Base-by-base conservation (phyloP, 2,797 vertebrate species). In the Rhynchonycteris naso region DNA sequence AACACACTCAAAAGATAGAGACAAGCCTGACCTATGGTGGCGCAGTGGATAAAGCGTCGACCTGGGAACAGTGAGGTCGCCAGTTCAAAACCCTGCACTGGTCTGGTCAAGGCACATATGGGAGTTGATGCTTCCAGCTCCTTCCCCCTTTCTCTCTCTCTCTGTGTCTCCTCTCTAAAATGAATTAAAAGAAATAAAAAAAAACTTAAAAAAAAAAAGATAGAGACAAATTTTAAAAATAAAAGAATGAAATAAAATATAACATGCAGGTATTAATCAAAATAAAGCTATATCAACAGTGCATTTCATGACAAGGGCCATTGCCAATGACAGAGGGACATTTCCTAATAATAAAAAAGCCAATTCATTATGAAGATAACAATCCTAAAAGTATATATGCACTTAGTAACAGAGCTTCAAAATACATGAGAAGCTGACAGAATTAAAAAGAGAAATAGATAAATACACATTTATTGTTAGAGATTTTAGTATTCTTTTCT, bases 161-260 rank as follows among this genome's bases (percentile, higher is more conserved):
- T 43, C 43, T 43, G 5, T 43, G 43, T 43, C 43, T 43, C 43
- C 43, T 43, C 43, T 43, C 43, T 43, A 43, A 43, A 43, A 43
- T 43, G 43, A 43, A 43, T 43, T 6, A 43, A 43, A 6, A 43
- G 8, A 43, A 43, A 43, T 43, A 43, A 43, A 43, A 6, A 43
- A 43, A 43, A 43, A 6, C 5, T 4, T 4, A 43, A 43, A 43
- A 43, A 43, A 43, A 43, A 43, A 43, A 7, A 43, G 3, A 43
- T 5, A 43, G 43, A 75, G 61, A 74, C 58, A 38, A 21, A 89
- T 47, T 81, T 86, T 76, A 33, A 90, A 85, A 66, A 33, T 61
- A 38, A 93, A 84, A 89, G 30, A 58, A 56, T 63, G 8, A 87
- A 69, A 65, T 81, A 76, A 86, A 93, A 76, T 50, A 65, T 28